Conservation (phyloP, 2,797 vertebrate genomes). For the Protonibea diacanthus region DNA sequence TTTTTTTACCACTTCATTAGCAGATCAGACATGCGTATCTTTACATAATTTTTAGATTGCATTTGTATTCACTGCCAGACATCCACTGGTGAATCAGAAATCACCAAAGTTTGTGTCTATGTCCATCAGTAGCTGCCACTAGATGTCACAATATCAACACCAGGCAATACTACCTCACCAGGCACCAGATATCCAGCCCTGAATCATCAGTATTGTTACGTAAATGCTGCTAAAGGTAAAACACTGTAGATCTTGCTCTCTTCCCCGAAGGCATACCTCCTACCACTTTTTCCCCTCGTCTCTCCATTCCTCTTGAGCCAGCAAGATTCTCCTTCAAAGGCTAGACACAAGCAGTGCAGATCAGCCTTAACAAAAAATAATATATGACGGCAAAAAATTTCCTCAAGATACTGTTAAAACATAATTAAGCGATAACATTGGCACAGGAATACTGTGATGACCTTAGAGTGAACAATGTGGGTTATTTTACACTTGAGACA, state of each 20-base stretch:
- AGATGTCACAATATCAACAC: constrained; percentile 81
- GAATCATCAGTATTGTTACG: constrained; percentile 67
- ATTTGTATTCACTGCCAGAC: constrained; percentile 27
- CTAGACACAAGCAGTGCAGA: constrained; percentile 21
- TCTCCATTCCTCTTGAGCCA: constrained; percentile 29
- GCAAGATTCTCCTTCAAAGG: constrained; percentile 33
- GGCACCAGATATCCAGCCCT: constrained; percentile 34
- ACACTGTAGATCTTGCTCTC: constrained; percentile 26
- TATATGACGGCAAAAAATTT: constrained; percentile 11
- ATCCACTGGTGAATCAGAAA: constrained; percentile 16
- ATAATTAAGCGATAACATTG: constrained; percentile 55
- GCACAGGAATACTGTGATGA: constrained; percentile 19
- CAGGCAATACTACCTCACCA: constrained; percentile 27
- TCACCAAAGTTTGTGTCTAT: constrained; percentile 25
- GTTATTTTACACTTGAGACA: constrained; percentile 20
- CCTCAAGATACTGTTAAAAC: constrained; percentile 42
- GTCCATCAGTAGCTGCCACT: constrained; percentile 70
- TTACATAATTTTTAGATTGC: constrained; percentile 24
- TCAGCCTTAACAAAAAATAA: constrained; percentile 42
- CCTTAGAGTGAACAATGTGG: constrained; percentile 10
- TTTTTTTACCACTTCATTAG: constrained; percentile 31
- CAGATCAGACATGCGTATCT: constrained; percentile 7
- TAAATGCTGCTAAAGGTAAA: constrained; percentile 65
- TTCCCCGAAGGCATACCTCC: constrained; percentile 37
- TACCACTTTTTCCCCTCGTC: constrained; percentile 4